These are phyloP conservation scores for Chorisops tibialis DNA, from an alignment of 2,888 invertebrate species.

Conservation along the genomic window DNA sequence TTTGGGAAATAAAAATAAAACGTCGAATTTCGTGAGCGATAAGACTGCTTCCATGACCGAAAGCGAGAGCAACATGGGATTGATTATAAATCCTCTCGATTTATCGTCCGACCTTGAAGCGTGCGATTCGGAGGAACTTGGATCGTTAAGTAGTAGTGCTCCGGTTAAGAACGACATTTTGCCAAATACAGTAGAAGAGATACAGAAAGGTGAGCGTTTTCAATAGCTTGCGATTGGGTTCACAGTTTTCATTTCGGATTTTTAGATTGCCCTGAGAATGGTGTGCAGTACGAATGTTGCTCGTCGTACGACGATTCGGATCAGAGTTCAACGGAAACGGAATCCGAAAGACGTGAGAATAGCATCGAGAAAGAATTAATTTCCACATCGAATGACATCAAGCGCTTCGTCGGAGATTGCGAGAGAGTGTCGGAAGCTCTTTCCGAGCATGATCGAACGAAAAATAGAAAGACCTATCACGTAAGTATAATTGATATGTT, in stretches of 20 bases:
- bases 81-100: constrained; percentile 65
- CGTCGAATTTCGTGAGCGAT: constrained; percentile 50
- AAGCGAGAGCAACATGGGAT: constrained; percentile 55
- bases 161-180: constrained; percentile 14
- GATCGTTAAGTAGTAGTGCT: constrained; percentile 18
- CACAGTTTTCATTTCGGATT: not conserved
- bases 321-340: constrained; percentile 47
- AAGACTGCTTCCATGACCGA: constrained; percentile 35
- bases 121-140: constrained; percentile 40
- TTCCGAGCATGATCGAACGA: constrained; percentile 49
- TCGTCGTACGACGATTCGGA: constrained; percentile 47
- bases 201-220: constrained; percentile 1
- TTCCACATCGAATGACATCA: constrained; percentile 40
- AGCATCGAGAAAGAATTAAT: constrained; percentile 47
- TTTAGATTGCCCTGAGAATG: constrained; percentile 18
- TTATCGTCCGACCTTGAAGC: constrained; percentile 47
- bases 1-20: constrained; percentile 50
- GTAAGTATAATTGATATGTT: constrained; percentile 34
- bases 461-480: constrained; percentile 50
- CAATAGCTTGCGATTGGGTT: not conserved
- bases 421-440: constrained; percentile 48
- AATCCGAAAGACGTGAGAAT: constrained; percentile 48
- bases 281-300: constrained; percentile 22
- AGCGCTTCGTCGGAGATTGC: constrained; percentile 49
- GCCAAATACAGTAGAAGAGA: constrained; percentile 3